These are phyloP conservation scores for Ectropis grisescens DNA, from an alignment of 1,140 invertebrate species.

Conservation along the genomic window DNA sequence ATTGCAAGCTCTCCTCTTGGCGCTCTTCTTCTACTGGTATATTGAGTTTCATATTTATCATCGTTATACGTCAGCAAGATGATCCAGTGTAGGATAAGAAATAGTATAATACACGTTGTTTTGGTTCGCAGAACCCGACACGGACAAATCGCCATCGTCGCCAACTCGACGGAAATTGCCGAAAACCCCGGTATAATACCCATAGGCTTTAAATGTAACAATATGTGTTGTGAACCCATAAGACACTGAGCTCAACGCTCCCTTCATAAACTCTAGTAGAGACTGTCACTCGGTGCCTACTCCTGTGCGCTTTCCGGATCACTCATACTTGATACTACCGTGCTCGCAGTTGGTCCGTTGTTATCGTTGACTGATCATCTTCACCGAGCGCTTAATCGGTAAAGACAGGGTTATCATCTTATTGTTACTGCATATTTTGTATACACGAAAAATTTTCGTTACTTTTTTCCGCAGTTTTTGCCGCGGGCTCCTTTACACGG, in stretches of 20 bases:
- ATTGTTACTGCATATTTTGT: too few species aligned
- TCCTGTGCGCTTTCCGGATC: conserved; percentile 44
- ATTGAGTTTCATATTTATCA: too few species aligned
- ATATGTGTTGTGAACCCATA: conserved; percentile 64
- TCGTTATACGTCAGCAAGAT: too few species aligned
- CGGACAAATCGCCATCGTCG: conserved; percentile 86
- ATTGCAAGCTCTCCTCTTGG: too few species aligned
- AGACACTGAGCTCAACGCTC: conserved; percentile 41
- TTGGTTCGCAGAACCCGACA: conserved; percentile 78
- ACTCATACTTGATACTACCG: too few species aligned
- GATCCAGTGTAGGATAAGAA: background rate
- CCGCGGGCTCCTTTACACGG: too few species aligned
- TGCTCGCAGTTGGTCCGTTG: too few species aligned
- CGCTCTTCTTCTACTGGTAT: conserved; percentile 2
- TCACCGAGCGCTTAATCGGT: too few species aligned
- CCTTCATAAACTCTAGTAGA: conserved; percentile 54
- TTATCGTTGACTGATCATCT: conserved; percentile 21
- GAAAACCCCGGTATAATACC: conserved; percentile 92
- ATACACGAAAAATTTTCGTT: too few species aligned
- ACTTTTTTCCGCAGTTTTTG: too few species aligned
- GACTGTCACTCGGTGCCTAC: conserved; percentile 62
- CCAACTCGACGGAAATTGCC: conserved; percentile 92
- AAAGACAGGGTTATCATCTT: too few species aligned
- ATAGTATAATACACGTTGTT: conserved; percentile 26
- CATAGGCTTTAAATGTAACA: conserved; percentile 60